Conservation (phyloP, 92 coral and sea anemone species). For the Blastomussa wellsi region DNA sequence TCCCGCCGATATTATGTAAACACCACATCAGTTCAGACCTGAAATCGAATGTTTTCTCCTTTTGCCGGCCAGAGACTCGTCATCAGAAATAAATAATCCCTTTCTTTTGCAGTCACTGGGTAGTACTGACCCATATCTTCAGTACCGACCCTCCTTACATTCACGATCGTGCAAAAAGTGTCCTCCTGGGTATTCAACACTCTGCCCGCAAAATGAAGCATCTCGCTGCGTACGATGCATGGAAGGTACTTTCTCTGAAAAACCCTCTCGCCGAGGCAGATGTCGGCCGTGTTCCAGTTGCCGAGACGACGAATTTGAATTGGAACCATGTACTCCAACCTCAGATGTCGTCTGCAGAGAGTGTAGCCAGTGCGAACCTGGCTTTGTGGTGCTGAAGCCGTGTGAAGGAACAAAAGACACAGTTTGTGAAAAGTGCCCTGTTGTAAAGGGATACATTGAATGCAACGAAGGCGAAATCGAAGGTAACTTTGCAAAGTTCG, state of each 20-base stretch:
- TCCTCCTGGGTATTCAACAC: slow-evolving; percentile 1
- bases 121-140: background rate
- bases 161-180: slow-evolving; percentile 12
- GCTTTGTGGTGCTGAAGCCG: slow-evolving; percentile 13
- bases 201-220: slow-evolving; percentile 2
- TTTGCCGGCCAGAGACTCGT: no score
- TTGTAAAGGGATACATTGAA: background rate
- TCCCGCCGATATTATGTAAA: no score
- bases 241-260: background rate
- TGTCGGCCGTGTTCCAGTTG: slow-evolving; percentile 40
- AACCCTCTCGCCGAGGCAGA: slow-evolving; percentile 1
- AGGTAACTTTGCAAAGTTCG: background rate
- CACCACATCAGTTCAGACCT: no score
- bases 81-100: no score
- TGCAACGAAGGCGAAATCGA: background rate
- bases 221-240: slow-evolving; percentile 13
- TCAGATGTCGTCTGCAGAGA: slow-evolving; percentile 25
- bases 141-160: background rate
- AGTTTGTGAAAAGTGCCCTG: slow-evolving; percentile 20
- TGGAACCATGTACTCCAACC: background rate
- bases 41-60: no score
- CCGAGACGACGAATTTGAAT: slow-evolving; percentile 18
- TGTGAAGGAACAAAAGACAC: slow-evolving; percentile 29
- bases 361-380: slow-evolving; percentile 20
- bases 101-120: slow-evolving; percentile 5